A percentile compares a stretch with the other conserved stretches of the same genome.
Conservation (phyloP, 2,797 vertebrate genomes). For the Clarias platycephalus region DNA sequence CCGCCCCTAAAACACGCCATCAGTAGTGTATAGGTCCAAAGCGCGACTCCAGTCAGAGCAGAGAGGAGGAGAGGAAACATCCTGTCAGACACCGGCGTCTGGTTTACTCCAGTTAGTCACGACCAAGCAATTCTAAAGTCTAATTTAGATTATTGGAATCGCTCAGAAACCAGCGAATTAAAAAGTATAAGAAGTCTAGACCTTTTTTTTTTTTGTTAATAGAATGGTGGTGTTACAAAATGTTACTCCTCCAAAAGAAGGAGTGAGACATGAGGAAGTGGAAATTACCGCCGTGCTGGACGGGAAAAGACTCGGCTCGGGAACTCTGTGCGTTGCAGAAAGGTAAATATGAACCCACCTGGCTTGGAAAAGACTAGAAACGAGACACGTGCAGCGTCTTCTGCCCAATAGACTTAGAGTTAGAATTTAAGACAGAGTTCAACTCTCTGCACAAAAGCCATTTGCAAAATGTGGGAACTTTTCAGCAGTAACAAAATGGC, state of each 20-base stretch:
- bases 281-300: constrained; percentile 86
- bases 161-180: neutral
- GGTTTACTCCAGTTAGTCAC: neutral
- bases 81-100: neutral
- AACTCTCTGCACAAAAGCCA: neutral
- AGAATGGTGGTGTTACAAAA: constrained; percentile 83
- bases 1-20: constrained; percentile 31
- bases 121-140: neutral
- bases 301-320: constrained; percentile 81
- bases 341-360: constrained; percentile 71
- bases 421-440: neutral
- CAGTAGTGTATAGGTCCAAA: constrained; percentile 2
- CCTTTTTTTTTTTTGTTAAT: neutral
- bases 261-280: constrained; percentile 82
- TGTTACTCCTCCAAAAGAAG: constrained; percentile 80
- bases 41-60: neutral
- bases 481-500: neutral
- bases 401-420: neutral
- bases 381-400: neutral
- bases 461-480: neutral
- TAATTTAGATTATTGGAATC: neutral
- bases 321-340: constrained; percentile 87
- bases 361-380: neutral
- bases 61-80: neutral
- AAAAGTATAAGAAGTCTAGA: neutral